Percentiles rank a stretch among this genome's conserved stretches.
Evolutionary conservation across 2,113 vertebrate genomes (phyloP).

Genomic region (Thunnus maccoyii): DNA sequence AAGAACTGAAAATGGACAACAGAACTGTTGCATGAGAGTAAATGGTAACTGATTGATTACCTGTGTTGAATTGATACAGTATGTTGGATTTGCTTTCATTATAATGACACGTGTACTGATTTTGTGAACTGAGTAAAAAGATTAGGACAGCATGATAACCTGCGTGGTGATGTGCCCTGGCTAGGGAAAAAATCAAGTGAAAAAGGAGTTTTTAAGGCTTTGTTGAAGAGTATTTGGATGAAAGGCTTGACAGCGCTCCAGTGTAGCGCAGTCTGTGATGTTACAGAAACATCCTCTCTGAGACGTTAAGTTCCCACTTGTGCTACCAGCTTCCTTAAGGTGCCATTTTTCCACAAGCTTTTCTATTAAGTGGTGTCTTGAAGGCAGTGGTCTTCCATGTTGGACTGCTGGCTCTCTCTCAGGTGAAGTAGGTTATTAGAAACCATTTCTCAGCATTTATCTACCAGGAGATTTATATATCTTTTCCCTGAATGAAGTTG

Average conservation of each 20-base stretch:
- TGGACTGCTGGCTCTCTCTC: neutral
- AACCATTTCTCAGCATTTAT: slow-evolving; percentile 12
- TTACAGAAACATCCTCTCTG: neutral
- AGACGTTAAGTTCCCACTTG: neutral
- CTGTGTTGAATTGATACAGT: neutral
- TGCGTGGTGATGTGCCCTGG: neutral
- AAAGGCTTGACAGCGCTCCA: slow-evolving; percentile 23
- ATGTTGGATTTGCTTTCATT: neutral
- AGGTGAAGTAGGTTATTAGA: neutral
- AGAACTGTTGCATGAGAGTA: slow-evolving; percentile 9
- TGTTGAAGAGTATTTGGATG: slow-evolving; percentile 1
- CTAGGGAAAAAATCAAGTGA: neutral
- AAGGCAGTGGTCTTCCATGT: slow-evolving; percentile 26
- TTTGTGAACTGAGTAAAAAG: neutral
- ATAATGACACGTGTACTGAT: neutral
- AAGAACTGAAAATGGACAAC: neutral
- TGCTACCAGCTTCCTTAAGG: neutral
- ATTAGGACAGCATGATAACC: neutral
- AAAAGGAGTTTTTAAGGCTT: slow-evolving; percentile 14
- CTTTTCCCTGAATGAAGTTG: slow-evolving; percentile 20
- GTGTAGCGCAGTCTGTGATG: slow-evolving; percentile 20
- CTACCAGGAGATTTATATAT: neutral
- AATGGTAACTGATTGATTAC: neutral
- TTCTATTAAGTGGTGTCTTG: neutral
- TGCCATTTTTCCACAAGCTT: neutral